These are phyloP conservation scores for Propithecus deckenii DNA, from an alignment of 2,797 vertebrate genomes.

Conservation along the genomic window DNA sequence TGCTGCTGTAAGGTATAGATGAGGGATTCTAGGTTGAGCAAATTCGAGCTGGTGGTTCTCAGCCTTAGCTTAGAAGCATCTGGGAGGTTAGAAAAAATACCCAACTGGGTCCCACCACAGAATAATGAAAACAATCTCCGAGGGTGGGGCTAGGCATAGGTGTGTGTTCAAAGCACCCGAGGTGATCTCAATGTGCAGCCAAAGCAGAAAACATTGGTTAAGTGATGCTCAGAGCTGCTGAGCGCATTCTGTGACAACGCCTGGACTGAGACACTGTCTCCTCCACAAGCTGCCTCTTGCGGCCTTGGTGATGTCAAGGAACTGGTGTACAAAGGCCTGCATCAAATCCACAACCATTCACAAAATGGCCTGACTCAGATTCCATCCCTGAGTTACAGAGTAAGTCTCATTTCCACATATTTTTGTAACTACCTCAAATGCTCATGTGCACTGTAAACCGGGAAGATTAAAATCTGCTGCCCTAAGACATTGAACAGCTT, in stretches of 20 bases:
- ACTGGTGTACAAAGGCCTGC: neutral
- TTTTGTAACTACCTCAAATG: neutral
- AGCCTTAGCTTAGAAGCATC: neutral
- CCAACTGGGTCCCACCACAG: neutral
- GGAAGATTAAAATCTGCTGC: neutral
- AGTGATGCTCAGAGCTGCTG: neutral
- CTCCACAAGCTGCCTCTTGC: neutral
- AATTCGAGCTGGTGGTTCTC: conserved; percentile 1
- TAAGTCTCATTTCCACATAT: neutral
- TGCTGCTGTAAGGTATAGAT: neutral
- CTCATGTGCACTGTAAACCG: neutral
- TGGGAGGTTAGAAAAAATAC: neutral
- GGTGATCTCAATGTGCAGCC: neutral
- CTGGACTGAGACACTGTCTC: neutral
- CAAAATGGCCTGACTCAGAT: neutral
- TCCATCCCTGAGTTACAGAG: neutral
- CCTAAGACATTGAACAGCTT: neutral
- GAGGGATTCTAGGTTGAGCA: neutral
- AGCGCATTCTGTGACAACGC: neutral
- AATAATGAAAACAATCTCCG: neutral
- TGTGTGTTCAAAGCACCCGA: neutral
- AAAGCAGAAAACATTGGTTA: neutral
- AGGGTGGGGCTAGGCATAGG: accelerated
- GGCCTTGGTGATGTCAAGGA: neutral
- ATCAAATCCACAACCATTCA: neutral